Base-by-base conservation (phyloP, 2,888 invertebrate species). In the Athetis lepigone region DNA sequence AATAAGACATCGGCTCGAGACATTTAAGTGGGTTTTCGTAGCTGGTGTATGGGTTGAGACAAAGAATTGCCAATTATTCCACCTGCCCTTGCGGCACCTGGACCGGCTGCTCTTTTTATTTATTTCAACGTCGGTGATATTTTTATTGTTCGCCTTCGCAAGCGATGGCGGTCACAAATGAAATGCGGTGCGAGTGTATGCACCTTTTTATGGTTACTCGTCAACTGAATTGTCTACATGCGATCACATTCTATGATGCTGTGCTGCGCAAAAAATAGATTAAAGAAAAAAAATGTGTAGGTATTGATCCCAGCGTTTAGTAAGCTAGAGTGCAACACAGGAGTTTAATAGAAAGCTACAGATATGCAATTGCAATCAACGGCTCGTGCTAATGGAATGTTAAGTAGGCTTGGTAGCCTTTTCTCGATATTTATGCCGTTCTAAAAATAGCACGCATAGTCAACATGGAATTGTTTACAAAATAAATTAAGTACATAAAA, bases 51-150 rank as follows among this genome's bases (percentile, higher is more conserved):
- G 86, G 85, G 80, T 85, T 90, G 92, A 94, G 93, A 94, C 94
- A 94, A 95, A 94, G 95, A 93, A 92, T 94, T 90, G 94, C 90
- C 94, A 94, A 94, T 95, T 93, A 94, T 91, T 94, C 91, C 95
- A 94, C 94, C 95, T 95, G 95, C 93, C 90, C 87, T 87, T 88
- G 83, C 87, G 86, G 89, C 95, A 94, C 90, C 94, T 94, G 94
- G 91, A 82, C 90, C 91, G 92, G 92, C 89, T 92, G 92, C 85
- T 91, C 90, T 91, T 93, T 93, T 93, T 93, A 93, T 95, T 94
- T 94, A 92, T 93, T 93, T 92, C 92, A 91, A 87, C 91, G 91
- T 84, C 86, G 91, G 88, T 91, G 91, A 94, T 95, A 94, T 92
- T 94, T 94, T 94, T 94, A 93, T 94, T 94, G 92, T 92, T 92